Evolutionary conservation across 2,888 invertebrate species (phyloP), one percentile per base, ranked within the genome.

Genomic region (Drosophila koepferae): DNA sequence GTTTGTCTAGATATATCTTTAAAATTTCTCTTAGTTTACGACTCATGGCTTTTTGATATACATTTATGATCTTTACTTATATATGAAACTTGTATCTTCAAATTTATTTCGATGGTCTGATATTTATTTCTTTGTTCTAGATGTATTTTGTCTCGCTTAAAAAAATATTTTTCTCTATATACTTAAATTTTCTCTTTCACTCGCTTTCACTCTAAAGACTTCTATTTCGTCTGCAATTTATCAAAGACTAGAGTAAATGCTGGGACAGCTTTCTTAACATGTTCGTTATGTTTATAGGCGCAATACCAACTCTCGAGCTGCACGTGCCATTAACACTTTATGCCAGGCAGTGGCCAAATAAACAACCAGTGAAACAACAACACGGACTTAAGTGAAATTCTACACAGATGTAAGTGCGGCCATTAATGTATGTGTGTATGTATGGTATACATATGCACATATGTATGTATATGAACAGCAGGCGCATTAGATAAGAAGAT

Each of bases 241-340:
- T 23, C 12, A 36, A 23, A 18, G 5, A 7, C 31, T 44, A 18
- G 3, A 41, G 31, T 34, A 18, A 31, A 34, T 20, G 12, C 20
- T 31, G 8, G 8, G 36, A 59, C 36, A 36, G 46, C 36, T 59
- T 36, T 7, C 46, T 46, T 53, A 48, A 18, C 14, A 48, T 36
- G 49, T 40, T 59, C 43, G 18, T 20, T 36, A 23, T 51, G 31
- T 64, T 54, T 63, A 18, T 58, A 36, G 43, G 18, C 48, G 10
- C 23, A 54, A 55, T 23, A 28, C 23, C 23, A 18, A 54, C 48
- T 31, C 44, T 69, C 36, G 55, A 59, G 83, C 69, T 86, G 81
- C 90, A 90, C 90, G 90, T 90, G 90, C 91, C 88, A 91, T 89
- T 91, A 91, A 90, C 90, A 90, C 90, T 89, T 89, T 79, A 72